These are phyloP conservation scores for Anaspis maculata DNA, from an alignment of 2,888 invertebrate genomes.

Conservation along the genomic window DNA sequence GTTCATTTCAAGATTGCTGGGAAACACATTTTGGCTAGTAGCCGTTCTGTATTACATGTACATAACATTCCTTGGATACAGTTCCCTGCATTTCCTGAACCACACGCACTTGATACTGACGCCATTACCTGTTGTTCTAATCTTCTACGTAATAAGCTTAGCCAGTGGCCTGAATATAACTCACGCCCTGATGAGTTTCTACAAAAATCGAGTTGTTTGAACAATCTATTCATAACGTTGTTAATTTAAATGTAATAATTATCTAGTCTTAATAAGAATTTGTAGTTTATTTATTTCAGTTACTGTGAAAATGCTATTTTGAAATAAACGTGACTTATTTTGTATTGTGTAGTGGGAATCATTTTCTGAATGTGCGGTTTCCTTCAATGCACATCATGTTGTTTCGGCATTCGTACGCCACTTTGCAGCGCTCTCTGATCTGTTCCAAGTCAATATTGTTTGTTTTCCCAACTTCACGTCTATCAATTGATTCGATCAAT, in stretches of 20 bases:
- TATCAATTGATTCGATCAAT: too few species aligned
- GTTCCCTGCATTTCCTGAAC: slow-evolving; percentile 79
- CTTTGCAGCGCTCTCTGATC: slow-evolving; percentile 9
- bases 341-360: neutral
- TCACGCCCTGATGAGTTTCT: slow-evolving; percentile 71
- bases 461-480: too few species aligned
- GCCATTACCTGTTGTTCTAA: slow-evolving; percentile 68
- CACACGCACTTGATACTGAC: slow-evolving; percentile 78
- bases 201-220: slow-evolving; percentile 69
- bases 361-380: slow-evolving; percentile 4
- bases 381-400: slow-evolving; percentile 13
- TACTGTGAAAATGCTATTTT: slow-evolving; percentile 4
- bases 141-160: slow-evolving; percentile 72
- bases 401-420: slow-evolving; percentile 9
- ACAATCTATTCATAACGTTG: slow-evolving; percentile 35
- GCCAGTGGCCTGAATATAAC: slow-evolving; percentile 79
- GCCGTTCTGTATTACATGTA: slow-evolving; percentile 89
- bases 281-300: slow-evolving; percentile 8
- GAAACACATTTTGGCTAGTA: slow-evolving; percentile 90
- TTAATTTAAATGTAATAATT: neutral
- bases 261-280: slow-evolving; percentile 8
- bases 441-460: too few species aligned
- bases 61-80: slow-evolving; percentile 95
- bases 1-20: slow-evolving; percentile 74
- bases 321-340: slow-evolving; percentile 1